Conservation (phyloP, 2,113 vertebrate species). For the Corythaixoides concolor region DNA sequence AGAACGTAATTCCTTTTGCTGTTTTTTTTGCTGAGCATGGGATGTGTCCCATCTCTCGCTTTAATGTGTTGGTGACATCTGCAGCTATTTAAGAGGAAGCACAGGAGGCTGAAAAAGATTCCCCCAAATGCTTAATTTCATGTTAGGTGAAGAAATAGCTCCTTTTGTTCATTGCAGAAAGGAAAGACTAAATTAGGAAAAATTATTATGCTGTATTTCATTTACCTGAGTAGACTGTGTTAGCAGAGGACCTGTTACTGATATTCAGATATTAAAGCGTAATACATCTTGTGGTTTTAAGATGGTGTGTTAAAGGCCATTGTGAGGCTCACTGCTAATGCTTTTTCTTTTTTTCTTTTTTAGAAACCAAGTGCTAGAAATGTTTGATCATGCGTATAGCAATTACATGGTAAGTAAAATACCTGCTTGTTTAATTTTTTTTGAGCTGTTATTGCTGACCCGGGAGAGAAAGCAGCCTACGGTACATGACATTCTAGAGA, state of each 20-base stretch:
- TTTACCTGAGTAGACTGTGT: not conserved
- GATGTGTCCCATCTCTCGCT: not conserved
- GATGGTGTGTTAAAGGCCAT: not conserved
- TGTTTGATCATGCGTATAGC: conserved; percentile 98
- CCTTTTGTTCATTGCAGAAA: no score
- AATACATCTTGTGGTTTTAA: not conserved
- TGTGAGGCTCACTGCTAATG: not conserved
- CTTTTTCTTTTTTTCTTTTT: not conserved
- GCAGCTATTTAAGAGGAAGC: not conserved
- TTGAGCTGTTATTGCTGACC: not conserved
- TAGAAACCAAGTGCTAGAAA: conserved; percentile 97
- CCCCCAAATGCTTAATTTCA: not conserved
- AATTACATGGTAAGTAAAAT: conserved; percentile 94
- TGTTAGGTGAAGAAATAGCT: not conserved
- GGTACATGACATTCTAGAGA: not conserved
- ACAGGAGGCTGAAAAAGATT: not conserved
- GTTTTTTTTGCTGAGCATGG: not conserved
- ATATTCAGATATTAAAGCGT: not conserved
- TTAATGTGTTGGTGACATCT: not conserved
- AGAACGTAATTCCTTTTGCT: not conserved
- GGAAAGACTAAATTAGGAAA: not conserved
- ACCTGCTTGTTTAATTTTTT: not conserved
- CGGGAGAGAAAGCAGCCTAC: not conserved
- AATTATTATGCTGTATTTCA: fast-evolving
- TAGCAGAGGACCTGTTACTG: not conserved